Evolutionary conservation across 2,888 invertebrate species (phyloP), one percentile per base, ranked within the genome.

Genomic region (Yponomeuta evonymella): DNA sequence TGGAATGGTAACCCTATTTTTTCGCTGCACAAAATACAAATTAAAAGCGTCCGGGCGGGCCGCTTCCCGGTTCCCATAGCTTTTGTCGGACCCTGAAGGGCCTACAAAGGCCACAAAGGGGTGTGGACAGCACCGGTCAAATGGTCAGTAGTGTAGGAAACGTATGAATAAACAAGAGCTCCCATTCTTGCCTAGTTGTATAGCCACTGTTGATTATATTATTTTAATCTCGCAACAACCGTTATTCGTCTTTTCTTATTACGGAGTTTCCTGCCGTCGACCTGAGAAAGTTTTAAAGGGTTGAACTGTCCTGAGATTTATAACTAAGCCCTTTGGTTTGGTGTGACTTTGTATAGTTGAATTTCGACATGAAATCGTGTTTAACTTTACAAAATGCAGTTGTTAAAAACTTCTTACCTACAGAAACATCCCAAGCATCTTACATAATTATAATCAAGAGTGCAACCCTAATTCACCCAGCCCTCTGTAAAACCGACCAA

Each of bases 61-160:
- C 80, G 88, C 88, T 90, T 89, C 89, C 91, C 89, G 86, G 85
- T 91, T 91, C 90, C 90, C 90, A 90, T 79, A 79, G 72, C 76
- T 83, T 82, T 88, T 88, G 87, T 88, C 74, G 79, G 73, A 72
- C 81, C 77, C 80, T 87, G 86, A 90, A 88, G 86, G 87, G 86
- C 84, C 81, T 77, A 90, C 90, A 90, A 90, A 83, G 77, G 72
- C 71, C 80, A 90, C 87, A 92, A 92, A 88, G 79, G 89, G 88
- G 91, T 91, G 91, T 86, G 86, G 91, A 92, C 90, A 90, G 89
- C 87, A 86, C 90, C 89, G 90, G 90, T 89, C 91, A 91, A 90
- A 91, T 91, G 91, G 87, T 87, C 88, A 89, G 79, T 79, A 80
- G 81, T 85, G 88, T 87, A 85, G 87, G 90, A 90, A 90, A 89